phyloP scores from a whole-genome alignment of 2,888 invertebrate species.

The Synergus gifuensis region DNA sequence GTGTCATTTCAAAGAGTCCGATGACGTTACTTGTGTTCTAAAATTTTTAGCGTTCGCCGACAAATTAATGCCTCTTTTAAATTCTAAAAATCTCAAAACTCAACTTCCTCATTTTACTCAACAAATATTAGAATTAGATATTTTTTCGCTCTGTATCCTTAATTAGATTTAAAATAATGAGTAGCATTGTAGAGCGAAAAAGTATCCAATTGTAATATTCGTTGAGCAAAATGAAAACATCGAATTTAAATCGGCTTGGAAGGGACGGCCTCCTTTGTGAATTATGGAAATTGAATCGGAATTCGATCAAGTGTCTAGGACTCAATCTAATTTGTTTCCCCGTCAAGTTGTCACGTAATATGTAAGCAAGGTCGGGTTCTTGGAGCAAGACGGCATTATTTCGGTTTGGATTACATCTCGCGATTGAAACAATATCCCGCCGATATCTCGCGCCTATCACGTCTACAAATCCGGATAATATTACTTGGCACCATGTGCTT shows the following conservation, averaged over 20 bases:
- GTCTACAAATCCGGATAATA: neutral
- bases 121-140: neutral
- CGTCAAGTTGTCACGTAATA: neutral
- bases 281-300: neutral
- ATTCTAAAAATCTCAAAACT: no score
- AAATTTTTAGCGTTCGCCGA: neutral
- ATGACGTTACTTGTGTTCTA: neutral
- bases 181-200: no score
- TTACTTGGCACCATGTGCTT: neutral
- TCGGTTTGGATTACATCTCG: constrained; percentile 66
- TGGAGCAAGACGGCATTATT: constrained; percentile 55
- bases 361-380: constrained; percentile 62
- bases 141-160: no score
- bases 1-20: neutral
- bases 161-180: no score
- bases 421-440: constrained; percentile 66
- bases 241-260: neutral
- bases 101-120: no score
- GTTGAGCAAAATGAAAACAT: no score
- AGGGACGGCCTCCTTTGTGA: neutral
- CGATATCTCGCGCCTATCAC: constrained; percentile 54
- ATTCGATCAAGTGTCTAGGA: constrained; percentile 5
- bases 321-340: constrained; percentile 10
- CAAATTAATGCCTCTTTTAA: neutral
- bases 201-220: no score